Conservation (phyloP, 2,888 invertebrate genomes). For the Platycnemis pennipes region DNA sequence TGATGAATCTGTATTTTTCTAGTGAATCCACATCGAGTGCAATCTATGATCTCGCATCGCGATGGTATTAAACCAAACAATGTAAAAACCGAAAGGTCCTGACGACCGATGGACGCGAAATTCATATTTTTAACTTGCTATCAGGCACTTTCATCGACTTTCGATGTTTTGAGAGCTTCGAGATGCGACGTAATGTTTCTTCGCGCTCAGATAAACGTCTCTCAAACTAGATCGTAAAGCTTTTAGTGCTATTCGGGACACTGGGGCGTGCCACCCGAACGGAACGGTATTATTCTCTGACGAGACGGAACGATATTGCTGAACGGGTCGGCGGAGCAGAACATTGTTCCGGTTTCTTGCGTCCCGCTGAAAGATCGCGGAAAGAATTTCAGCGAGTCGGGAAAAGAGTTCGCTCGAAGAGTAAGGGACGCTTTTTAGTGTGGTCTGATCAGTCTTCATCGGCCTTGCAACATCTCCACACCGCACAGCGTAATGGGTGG, state of each 20-base stretch:
- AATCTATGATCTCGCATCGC: too few species aligned
- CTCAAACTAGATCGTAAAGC: neutral
- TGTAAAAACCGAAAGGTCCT: too few species aligned
- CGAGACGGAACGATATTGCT: neutral
- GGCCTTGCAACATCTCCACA: too few species aligned
- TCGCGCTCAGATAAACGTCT: neutral
- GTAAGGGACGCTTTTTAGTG: too few species aligned
- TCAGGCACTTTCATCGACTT: neutral
- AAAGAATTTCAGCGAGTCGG: neutral
- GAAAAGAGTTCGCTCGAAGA: too few species aligned
- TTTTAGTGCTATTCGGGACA: neutral
- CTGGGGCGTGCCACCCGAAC: neutral
- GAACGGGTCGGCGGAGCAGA: neutral
- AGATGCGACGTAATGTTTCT: neutral
- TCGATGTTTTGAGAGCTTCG: neutral
- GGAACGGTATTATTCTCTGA: neutral
- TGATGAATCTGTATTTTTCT: too few species aligned
- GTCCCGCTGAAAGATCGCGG: neutral
- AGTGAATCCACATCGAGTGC: too few species aligned
- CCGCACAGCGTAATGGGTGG: too few species aligned
- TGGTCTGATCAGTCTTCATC: too few species aligned
- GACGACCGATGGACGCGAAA: neutral
- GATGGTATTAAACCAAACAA: too few species aligned
- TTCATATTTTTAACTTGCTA: neutral
- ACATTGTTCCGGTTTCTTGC: neutral